Evolutionary conservation across 1,140 invertebrate species (phyloP), one percentile per base, ranked within the genome.

Genomic region (Oryctes rhinoceros): DNA sequence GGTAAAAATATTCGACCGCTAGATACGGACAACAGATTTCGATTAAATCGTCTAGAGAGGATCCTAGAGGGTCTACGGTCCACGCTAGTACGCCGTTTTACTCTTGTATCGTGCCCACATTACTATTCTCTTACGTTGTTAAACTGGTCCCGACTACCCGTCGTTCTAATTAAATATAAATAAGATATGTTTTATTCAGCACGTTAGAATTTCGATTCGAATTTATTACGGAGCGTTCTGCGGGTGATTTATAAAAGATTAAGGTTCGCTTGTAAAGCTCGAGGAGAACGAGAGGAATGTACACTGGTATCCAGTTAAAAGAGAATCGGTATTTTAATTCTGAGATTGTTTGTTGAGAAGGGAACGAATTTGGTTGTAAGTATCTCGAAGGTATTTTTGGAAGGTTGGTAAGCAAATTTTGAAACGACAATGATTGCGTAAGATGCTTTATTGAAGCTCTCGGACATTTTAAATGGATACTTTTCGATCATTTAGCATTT

Each of bases 111-210:
- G 49, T 18, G n/a, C 49, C 49, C 13, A 15, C 65, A 67, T 67
- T 67, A 24, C 65, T 67, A 67, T 24, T 67, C 65, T 67, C 65
- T 67, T 67, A 11, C 65, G 20, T 53, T 53, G 65, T 67, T 44
- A 67, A 67, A 67, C 65, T 67, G 65, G 65, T 67, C 20, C 65
- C n/a, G 65, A 67, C 65, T 67, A 67, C 30, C 65, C 65, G 30
- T 24, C 65, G 20, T 18, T 35, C 30, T 67, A 67, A 67, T 67
- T 67, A 67, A 67, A 67, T 67, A 67, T 67, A 67, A 67, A 67
- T 67, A 67, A 18, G 65, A 67, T 67, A 67, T 67, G 65, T 67
- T 67, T 67, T 67, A 67, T 67, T 67, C 65, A 67, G 65, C 10
- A 67, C 30, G 65, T 67, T 67, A 67, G 65, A 35, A 67, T 67